Conservation (phyloP, 2,888 invertebrate genomes). For the Operophtera brumata region DNA sequence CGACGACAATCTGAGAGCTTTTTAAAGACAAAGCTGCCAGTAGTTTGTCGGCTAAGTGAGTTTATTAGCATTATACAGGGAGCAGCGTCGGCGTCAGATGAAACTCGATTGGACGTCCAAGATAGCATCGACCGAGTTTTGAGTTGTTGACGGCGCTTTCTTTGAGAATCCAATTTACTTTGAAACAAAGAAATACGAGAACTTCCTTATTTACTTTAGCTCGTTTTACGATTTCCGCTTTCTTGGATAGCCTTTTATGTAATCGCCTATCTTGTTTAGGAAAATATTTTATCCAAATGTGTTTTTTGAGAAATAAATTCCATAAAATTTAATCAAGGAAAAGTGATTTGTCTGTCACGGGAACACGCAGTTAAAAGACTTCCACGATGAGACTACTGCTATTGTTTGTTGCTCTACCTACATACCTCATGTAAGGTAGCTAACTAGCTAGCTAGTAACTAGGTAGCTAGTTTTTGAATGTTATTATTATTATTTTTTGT, state of each 20-base stretch:
- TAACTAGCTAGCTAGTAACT: too few relatives aligned
- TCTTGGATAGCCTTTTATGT: slow-evolving; percentile 10
- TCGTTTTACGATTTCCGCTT: slow-evolving; percentile 25
- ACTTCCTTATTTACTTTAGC: slow-evolving; percentile 31
- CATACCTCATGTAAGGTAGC: too few relatives aligned
- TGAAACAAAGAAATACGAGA: slow-evolving; percentile 33
- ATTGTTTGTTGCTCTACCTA: not conserved
- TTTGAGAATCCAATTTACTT: slow-evolving; percentile 38
- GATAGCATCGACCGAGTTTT: slow-evolving; percentile 53
- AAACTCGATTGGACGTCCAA: slow-evolving; percentile 63
- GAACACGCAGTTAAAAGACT: not conserved
- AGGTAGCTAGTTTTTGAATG: too few relatives aligned
- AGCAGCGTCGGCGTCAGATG: slow-evolving; percentile 43
- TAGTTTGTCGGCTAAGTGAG: slow-evolving; percentile 64
- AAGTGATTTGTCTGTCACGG: too few relatives aligned
- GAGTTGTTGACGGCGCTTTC: slow-evolving; percentile 43
- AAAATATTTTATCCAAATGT: not conserved
- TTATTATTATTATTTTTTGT: too few relatives aligned
- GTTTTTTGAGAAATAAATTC: not conserved
- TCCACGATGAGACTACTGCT: not conserved
- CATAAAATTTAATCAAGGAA: not conserved
- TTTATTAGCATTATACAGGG: slow-evolving; percentile 61
- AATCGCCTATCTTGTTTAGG: slow-evolving; percentile 4
- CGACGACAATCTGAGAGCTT: slow-evolving; percentile 56
- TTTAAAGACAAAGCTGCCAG: slow-evolving; percentile 58